Evolutionary conservation across 1,140 invertebrate genomes (phyloP).

Genomic region (Eueides isabella): DNA sequence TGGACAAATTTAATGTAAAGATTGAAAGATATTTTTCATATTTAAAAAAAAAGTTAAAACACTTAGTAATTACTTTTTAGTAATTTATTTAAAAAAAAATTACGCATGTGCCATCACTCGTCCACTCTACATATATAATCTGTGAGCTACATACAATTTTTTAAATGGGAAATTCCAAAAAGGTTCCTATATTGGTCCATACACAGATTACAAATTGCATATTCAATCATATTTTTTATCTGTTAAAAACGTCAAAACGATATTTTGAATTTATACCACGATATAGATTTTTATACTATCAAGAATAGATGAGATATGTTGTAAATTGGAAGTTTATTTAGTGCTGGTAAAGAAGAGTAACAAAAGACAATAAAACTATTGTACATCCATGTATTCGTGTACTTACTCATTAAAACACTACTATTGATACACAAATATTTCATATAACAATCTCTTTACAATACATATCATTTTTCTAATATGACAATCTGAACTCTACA

Average conservation of each 20-base stretch:
- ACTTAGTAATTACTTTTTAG: no score
- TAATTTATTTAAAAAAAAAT: not conserved
- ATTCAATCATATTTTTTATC: not conserved
- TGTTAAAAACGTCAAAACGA: slow-evolving; percentile 16
- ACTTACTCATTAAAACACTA: not conserved
- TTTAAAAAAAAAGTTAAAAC: no score
- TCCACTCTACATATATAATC: not conserved
- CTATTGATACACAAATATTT: not conserved
- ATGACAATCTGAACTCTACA: not conserved
- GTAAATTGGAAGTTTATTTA: slow-evolving; percentile 3
- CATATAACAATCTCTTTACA: slow-evolving; percentile 12
- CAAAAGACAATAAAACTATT: not conserved
- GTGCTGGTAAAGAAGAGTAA: slow-evolving; percentile 2
- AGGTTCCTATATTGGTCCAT: not conserved
- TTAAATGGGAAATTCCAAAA: not conserved
- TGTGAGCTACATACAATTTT: not conserved
- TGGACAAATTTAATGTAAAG: not conserved
- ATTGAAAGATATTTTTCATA: no score
- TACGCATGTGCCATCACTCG: no score
- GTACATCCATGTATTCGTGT: not conserved
- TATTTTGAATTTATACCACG: not conserved
- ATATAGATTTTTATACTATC: slow-evolving; percentile 31
- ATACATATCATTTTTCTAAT: not conserved
- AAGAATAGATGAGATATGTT: slow-evolving; percentile 37
- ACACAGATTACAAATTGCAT: slow-evolving; percentile 2